A percentile compares a stretch with the other conserved stretches of the same genome.
Conservation (phyloP, 2,113 vertebrate genomes). For the Ptychochromis oligacanthus region DNA sequence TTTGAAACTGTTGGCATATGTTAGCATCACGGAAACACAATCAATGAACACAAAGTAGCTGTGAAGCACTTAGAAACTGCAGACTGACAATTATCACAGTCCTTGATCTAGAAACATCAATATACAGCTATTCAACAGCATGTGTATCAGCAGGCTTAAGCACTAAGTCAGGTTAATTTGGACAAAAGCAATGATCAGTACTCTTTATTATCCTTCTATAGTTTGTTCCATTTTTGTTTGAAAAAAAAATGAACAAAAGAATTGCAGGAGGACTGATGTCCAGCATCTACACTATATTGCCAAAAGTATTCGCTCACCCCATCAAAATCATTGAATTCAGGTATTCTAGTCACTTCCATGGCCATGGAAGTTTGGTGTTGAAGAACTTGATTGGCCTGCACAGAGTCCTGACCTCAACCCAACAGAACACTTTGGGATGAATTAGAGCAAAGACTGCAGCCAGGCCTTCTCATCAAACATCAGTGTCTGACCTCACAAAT, state of each 20-base stretch:
- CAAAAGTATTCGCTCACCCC: no score
- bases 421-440: no score
- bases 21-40: constrained; percentile 36
- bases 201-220: background rate
- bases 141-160: background rate
- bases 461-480: no score
- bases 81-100: background rate
- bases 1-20: constrained; percentile 32
- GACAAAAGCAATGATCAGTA: background rate
- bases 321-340: no score
- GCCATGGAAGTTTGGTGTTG: no score
- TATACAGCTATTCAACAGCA: background rate
- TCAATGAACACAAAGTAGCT: constrained; percentile 3
- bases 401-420: no score
- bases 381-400: no score
- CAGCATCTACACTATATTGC: no score
- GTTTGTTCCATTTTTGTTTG: background rate
- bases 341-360: no score
- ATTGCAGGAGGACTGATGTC: background rate
- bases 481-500: no score
- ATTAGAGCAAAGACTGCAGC: no score
- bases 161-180: background rate
- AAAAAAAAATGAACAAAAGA: background rate
- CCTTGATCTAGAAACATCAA: background rate
- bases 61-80: background rate